Percentiles rank a stretch among this genome's conserved stretches.
Conservation (phyloP, 2,113 vertebrate species). For the Mormyrus lacerda region DNA sequence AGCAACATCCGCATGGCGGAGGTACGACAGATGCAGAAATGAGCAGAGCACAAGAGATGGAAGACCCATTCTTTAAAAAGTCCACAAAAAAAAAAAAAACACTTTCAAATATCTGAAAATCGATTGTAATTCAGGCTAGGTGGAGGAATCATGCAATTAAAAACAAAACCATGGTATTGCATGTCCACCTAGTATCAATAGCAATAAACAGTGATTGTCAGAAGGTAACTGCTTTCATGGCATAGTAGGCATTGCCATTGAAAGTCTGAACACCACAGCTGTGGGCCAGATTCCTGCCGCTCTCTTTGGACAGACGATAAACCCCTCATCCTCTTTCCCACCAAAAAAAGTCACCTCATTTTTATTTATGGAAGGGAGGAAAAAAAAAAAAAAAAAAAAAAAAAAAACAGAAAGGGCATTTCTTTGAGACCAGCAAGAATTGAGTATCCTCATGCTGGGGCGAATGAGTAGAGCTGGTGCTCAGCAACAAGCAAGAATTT, state of each 20-base stretch:
- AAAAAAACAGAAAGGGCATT: background rate
- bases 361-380: background rate
- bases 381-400: background rate
- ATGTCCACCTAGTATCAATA: background rate
- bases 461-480: background rate
- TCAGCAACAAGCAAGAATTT: background rate
- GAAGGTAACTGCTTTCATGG: background rate
- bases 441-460: background rate
- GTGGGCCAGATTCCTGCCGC: background rate
- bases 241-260: background rate
- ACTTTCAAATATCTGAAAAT: background rate
- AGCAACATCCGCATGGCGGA: background rate
- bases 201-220: slow-evolving; percentile 14
- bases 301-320: background rate
- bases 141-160: background rate
- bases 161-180: background rate
- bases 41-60: background rate
- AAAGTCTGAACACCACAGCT: background rate
- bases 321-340: background rate
- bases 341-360: background rate
- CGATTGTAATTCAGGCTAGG: background rate
- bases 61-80: background rate
- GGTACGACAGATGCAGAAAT: background rate
- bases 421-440: background rate
- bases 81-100: background rate